These are phyloP conservation scores for Chrysolina americana DNA, from an alignment of 2,888 invertebrate genomes.

Conservation along the genomic window DNA sequence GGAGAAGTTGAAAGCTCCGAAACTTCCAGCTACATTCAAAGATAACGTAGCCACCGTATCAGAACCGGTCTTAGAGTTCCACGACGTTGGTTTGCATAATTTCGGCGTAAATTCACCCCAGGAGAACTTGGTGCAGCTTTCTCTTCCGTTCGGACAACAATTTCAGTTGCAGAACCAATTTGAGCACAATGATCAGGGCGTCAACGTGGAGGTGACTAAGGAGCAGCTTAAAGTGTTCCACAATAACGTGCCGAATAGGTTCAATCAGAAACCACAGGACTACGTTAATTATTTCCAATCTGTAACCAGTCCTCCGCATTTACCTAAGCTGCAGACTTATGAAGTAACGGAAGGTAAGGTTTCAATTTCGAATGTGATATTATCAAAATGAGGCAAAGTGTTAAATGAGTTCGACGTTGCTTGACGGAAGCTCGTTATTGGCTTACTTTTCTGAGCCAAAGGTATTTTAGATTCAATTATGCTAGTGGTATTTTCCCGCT, in stretches of 20 bases:
- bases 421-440: too few relatives aligned
- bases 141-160: conserved; percentile 61
- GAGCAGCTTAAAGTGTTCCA: conserved; percentile 67
- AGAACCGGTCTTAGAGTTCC: conserved; percentile 45
- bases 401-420: too few relatives aligned
- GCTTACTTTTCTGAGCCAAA: too few relatives aligned
- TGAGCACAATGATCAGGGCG: conserved; percentile 49
- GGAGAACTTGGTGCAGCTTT: conserved; percentile 62
- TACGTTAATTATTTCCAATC: conserved; percentile 57
- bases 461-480: too few relatives aligned
- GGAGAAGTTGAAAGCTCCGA: conserved; percentile 41
- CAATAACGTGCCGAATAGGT: conserved; percentile 60
- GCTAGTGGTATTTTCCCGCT: too few relatives aligned
- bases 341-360: conserved; percentile 67
- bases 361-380: neutral
- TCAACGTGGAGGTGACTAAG: conserved; percentile 67
- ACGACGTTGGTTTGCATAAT: conserved; percentile 41
- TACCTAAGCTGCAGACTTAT: conserved; percentile 62
- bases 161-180: conserved; percentile 57
- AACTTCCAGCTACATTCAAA: conserved; percentile 49
- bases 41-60: conserved; percentile 50
- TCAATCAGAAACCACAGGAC: conserved; percentile 53
- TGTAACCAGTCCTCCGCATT: conserved; percentile 49
- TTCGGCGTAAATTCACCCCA: conserved; percentile 53
- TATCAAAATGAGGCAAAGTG: too few relatives aligned